Evolutionary conservation across 1,140 invertebrate genomes (phyloP), one percentile per base, ranked within the genome.

Genomic region (Brachionus rubens): DNA sequence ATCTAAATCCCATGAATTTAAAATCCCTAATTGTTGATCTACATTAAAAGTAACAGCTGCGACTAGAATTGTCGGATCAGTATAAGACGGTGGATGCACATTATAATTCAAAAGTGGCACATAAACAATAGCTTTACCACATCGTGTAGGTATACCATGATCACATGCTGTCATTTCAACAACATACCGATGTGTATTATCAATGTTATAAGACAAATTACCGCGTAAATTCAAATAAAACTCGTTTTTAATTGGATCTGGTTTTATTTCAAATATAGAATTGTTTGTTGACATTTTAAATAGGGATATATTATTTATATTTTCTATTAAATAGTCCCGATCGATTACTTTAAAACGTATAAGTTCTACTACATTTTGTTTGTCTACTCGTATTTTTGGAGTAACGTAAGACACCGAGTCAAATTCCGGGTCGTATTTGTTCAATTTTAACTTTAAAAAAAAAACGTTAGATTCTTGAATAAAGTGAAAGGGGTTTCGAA

Each of bases 391-490:
- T 12, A 72, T 72, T 7, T 36, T 48, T 33, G 21, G 6, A 0
- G 46, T 36, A 12, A 33, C 26, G 28, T 72, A 72, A 7, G 68
- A 48, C 3, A 72, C 24, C 68, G 46, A 72, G 19, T 72, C 68
- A 19, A 72, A 72, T n/a, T 72, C 16, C 0, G 68, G 68, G 10
- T 72, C 68, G 19, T 50, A 50, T 54, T 72, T 72, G 68, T 72
- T 72, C n/a, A 65, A 43, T 5, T 46, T 43, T 3, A 43, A 21
- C 59, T 65, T 46, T 46, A 14, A 46, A 43, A 43, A 40, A 36
- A 7, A 41, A 5, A 40, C 36, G 16, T 40, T 2, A 40, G 16
- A 56, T 14, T 4, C 30, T 33, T 33, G 1, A n/a, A 19, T 0
- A 14, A 2, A 14, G 12, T 0, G 3, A 33, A 0, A 19, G 9